These are phyloP conservation scores for Drosophila peninsularis DNA, from an alignment of 2,888 invertebrate species.

Conservation along the genomic window DNA sequence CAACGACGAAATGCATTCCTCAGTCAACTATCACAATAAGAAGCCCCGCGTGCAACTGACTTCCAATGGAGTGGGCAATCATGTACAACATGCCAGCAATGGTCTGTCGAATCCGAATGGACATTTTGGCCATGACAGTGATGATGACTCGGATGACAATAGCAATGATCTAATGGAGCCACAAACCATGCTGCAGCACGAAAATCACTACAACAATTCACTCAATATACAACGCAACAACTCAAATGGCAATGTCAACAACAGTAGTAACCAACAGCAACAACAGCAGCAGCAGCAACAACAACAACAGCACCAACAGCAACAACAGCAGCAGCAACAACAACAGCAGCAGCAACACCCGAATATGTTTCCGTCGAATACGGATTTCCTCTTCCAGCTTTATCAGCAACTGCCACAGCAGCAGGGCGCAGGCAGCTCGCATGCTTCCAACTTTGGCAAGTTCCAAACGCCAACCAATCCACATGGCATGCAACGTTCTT, in stretches of 20 bases:
- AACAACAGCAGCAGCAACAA: conserved; percentile 45
- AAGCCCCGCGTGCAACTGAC: conserved; percentile 81
- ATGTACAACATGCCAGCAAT: conserved; percentile 53
- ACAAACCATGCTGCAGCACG: conserved; percentile 67
- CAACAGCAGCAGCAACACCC: conserved; percentile 58
- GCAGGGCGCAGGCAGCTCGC: conserved; percentile 46
- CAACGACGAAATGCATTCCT: conserved; percentile 75
- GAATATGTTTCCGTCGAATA: conserved; percentile 81
- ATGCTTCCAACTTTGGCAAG: conserved; percentile 74
- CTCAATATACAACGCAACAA: conserved; percentile 48
- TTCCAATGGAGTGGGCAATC: conserved; percentile 38
- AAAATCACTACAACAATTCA: conserved; percentile 62
- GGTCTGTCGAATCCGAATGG: conserved; percentile 44
- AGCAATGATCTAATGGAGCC: conserved; percentile 72
- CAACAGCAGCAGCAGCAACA: conserved; percentile 54
- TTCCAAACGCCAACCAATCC: conserved; percentile 77
- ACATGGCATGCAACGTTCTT: conserved; percentile 76
- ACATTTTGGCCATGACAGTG: conserved; percentile 73
- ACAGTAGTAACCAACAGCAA: conserved; percentile 47
- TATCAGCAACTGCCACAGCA: conserved; percentile 83
- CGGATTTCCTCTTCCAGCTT: conserved; percentile 83
- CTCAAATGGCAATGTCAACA: conserved; percentile 38
- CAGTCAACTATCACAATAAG: conserved; percentile 78
- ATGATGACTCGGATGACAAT: conserved; percentile 82
- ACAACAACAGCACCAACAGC: conserved; percentile 51